Evolutionary conservation across 2,113 vertebrate species (phyloP), one percentile per base, ranked within the genome.

Genomic region (Patagioenas fasciata): DNA sequence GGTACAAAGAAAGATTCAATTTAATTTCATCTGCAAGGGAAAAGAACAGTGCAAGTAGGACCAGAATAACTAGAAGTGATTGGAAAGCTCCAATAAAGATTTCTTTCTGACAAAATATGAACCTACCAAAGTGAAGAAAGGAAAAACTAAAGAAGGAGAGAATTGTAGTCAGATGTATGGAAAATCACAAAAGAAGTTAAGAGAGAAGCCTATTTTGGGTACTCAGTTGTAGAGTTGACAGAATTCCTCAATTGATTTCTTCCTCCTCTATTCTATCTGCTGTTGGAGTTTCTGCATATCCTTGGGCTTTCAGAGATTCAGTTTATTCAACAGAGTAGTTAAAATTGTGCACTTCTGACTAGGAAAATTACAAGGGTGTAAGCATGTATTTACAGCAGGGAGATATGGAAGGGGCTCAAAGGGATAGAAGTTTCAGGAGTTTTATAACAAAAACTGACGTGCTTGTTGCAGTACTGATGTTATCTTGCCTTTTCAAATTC

Each of bases 141-240:
- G 5, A 38, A 65, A 61, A 53, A 11, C 20, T 56, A 53, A 54
- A 74, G 42, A 31, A 54, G 7, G 1, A 54, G 18, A 73, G 28
- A 62, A 31, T 32, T 75, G 29, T 21, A 23, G n/a, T 66, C 21
- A 80, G 18, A 5, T 48, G 4, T 38, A 20, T 26, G 16, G 54
- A 73, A 80, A 82, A 25, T 10, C 44, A 44, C 13, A 62, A 40
- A 48, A 9, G 14, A 48, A 9, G 12, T 12, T 38, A 44, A 29
- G 18, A 29, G 28, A 60, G n/a, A 50, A 57, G 26, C 14, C 24
- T 81, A 1, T 17, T 73, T 54, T 69, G 34, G 26, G 17, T 61
- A 32, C 15, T 54, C 0, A 0, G 14, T 42, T 34, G 16, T 31
- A 34, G 58, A 38, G 7, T 38, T 64, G 53, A 28, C 15, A 44